These are phyloP conservation scores for Chrysomela aeneicollis DNA, from an alignment of 2,888 invertebrate species.

Conservation along the genomic window DNA sequence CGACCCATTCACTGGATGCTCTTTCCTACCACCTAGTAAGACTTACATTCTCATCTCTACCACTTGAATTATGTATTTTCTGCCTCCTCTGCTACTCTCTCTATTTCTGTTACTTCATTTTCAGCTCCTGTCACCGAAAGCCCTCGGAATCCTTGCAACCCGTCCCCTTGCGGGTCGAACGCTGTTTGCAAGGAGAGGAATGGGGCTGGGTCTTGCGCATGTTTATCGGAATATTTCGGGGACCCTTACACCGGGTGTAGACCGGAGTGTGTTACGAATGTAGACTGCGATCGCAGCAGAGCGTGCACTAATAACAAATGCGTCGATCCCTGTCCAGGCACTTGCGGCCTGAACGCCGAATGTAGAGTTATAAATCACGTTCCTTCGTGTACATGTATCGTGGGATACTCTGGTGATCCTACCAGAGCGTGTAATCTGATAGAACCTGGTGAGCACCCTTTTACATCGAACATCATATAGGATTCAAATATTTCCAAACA, in stretches of 20 bases:
- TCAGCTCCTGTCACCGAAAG: constrained; percentile 63
- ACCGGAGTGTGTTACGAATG: constrained; percentile 73
- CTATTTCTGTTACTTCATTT: constrained; percentile 42
- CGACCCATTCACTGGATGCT: constrained; percentile 71
- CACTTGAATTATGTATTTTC: constrained; percentile 10
- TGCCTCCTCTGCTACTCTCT: constrained; percentile 21
- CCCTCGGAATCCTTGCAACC: constrained; percentile 66
- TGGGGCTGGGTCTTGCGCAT: constrained; percentile 71
- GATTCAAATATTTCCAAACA: constrained; percentile 15
- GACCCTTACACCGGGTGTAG: constrained; percentile 73
- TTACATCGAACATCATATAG: neutral
- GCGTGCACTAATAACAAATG: constrained; percentile 76
- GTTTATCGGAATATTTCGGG: constrained; percentile 70
- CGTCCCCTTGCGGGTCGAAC: constrained; percentile 74
- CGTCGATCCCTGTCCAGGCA: constrained; percentile 66
- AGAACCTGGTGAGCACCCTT: constrained; percentile 55
- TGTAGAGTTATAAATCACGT: constrained; percentile 72
- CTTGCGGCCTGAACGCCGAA: constrained; percentile 68
- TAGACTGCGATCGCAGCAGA: constrained; percentile 70
- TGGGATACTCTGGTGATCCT: constrained; percentile 70
- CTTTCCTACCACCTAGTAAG: constrained; percentile 68
- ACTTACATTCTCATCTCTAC: constrained; percentile 26
- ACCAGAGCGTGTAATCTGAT: constrained; percentile 61
- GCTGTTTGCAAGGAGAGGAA: constrained; percentile 71
- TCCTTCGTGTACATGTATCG: constrained; percentile 70